Conservation (phyloP, 2,888 invertebrate genomes). For the Didymodactylos carnosus region DNA sequence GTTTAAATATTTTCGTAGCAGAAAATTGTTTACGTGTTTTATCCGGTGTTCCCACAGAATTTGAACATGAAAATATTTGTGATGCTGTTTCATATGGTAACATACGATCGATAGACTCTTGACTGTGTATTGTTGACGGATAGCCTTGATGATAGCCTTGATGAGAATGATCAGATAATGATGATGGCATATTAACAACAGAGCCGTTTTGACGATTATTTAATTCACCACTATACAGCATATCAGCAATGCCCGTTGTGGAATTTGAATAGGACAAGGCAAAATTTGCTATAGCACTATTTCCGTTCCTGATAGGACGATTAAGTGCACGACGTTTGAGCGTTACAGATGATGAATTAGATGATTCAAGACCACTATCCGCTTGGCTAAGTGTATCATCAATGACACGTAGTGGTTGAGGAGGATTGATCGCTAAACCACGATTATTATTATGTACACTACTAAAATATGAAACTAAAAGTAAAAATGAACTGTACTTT, state of each 20-base stretch:
- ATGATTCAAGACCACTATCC: background rate
- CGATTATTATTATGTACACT: background rate
- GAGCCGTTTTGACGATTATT: background rate
- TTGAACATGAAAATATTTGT: background rate
- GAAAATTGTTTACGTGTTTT: background rate
- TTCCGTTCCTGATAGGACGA: too few relatives aligned
- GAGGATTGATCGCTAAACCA: background rate
- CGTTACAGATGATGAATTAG: background rate
- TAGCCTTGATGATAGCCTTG: background rate
- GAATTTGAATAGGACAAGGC: background rate
- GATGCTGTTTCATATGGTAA: background rate
- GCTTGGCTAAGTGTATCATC: background rate
- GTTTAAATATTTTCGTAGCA: background rate
- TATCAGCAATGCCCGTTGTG: background rate
- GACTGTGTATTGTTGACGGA: background rate
- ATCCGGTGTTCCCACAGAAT: background rate
- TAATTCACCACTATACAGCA: background rate
- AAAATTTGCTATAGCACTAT: background rate
- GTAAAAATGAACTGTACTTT: too few relatives aligned
- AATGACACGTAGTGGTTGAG: background rate
- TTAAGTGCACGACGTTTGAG: background rate
- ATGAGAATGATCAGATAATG: background rate
- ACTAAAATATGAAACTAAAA: background rate
- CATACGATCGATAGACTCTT: background rate
- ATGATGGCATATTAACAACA: background rate